Evolutionary conservation across 2,113 vertebrate genomes (phyloP), one percentile per base, ranked within the genome.

Genomic region (Halcyon malimbica): DNA sequence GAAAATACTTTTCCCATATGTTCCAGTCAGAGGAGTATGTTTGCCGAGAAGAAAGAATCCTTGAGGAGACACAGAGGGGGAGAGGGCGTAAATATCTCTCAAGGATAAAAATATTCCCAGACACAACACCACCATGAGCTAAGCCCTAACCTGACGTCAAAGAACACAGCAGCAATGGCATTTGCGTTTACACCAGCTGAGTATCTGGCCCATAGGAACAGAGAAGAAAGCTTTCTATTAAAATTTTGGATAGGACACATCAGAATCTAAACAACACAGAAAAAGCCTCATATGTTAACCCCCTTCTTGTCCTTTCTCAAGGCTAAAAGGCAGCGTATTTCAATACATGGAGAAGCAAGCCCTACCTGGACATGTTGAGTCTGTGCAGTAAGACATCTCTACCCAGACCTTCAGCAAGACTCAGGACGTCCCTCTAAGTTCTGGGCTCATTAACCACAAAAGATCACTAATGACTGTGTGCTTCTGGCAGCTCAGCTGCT

Each of bases 51-150:
- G 82, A 93, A 90, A 90, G 67, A 92, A 89, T 86, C 57, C 41
- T 87, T 68, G 46, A 95, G 70, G 86, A 96, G 88, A 84, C 92
- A 69, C 90, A 70, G 35, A 76, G 35, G 56, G 64, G 68, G 83
- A 91, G 87, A 93, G 48, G 57, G 76, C 65, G 33, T 78, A 94
- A 93, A 89, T 86, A 75, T 42, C 92, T 91, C 83, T 64, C 64
- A 96, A 84, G 94, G 76, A 94, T 90, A 96, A 97, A 96, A 96
- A 96, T 95, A 96, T 92, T 95, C 77, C 90, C 92, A 97, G 96
- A 96, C 95, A 96, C 67, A 93, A 85, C 94, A 96, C 33, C 77
- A 81, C 62, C 80, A 84, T 95, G 95, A 96, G 86, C 95, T 97
- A 93, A 96, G 90, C 62, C 80, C 53, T n/a, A 95, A 76, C 64